These are phyloP conservation scores for Crypturellus tataupa DNA, from an alignment of 2,797 vertebrate species.

Conservation along the genomic window DNA sequence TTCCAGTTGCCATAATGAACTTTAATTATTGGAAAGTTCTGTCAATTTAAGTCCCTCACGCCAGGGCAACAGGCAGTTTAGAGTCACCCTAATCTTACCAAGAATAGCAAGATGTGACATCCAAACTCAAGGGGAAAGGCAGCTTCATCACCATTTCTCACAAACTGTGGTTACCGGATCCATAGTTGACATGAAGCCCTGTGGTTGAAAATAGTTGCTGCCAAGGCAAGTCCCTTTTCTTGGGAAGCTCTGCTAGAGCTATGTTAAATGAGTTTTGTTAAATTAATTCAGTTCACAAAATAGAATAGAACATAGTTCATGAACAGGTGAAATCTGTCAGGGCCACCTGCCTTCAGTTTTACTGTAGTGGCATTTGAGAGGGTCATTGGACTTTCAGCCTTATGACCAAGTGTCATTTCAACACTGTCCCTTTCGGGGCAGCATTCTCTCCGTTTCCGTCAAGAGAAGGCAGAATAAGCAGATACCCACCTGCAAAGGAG, in stretches of 20 bases:
- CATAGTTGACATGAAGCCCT: too few relatives aligned
- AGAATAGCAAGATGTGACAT: neutral
- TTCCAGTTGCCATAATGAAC: neutral
- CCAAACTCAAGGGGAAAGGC: neutral
- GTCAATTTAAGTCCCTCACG: neutral
- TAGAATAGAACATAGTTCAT: neutral
- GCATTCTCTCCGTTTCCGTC: rapidly evolving
- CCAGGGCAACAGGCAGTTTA: neutral
- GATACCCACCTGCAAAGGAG: neutral
- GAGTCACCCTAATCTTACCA: neutral
- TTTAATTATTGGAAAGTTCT: neutral
- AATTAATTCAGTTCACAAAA: neutral
- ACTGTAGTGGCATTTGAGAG: neutral
- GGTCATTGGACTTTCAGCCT: neutral
- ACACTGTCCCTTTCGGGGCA: neutral
- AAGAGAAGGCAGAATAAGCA: neutral
- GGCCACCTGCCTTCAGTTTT: neutral
- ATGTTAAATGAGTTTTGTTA: neutral
- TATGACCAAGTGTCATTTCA: neutral
- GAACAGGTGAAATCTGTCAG: neutral
- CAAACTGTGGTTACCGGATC: neutral
- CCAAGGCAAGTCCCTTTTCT: neutral
- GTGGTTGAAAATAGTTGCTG: neutral
- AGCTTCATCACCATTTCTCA: neutral
- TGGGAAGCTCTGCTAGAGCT: neutral